These are phyloP conservation scores for Urosaurus nigricauda DNA, from an alignment of 2,797 vertebrate species.

Conservation along the genomic window DNA sequence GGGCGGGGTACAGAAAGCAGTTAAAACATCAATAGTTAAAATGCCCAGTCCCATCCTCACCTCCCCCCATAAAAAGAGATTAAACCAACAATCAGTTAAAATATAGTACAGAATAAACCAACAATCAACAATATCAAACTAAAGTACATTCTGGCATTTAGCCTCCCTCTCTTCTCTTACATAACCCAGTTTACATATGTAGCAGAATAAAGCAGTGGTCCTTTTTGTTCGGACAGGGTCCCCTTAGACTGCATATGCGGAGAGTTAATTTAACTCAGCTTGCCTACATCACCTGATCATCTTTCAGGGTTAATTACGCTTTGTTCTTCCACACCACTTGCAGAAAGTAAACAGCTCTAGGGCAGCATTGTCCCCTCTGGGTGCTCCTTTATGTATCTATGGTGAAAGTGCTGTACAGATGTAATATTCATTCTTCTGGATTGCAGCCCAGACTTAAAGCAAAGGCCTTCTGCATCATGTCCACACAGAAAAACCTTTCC, in stretches of 20 bases:
- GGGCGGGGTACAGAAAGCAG: no score
- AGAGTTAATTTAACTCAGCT: neutral
- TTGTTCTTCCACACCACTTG: neutral
- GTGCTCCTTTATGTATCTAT: neutral
- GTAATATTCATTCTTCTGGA: conserved; percentile 34
- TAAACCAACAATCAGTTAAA: no score
- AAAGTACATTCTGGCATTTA: neutral
- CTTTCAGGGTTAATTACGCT: conserved; percentile 15
- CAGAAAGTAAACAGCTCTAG: neutral
- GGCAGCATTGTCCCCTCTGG: conserved; percentile 3
- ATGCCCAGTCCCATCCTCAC: no score
- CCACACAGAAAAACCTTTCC: neutral
- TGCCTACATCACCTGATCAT: conserved; percentile 5
- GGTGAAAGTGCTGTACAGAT: neutral
- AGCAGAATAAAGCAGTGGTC: neutral
- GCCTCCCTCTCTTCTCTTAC: neutral
- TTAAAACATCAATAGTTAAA: no score
- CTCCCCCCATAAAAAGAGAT: no score
- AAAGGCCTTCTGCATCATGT: conserved; percentile 8
- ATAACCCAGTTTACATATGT: neutral
- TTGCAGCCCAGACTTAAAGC: conserved; percentile 29
- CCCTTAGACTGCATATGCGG: no score
- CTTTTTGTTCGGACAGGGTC: neutral
- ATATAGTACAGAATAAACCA: no score
- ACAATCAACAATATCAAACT: no score